Conservation (phyloP, 2,888 invertebrate genomes). For the Pseudanteris insignis region DNA sequence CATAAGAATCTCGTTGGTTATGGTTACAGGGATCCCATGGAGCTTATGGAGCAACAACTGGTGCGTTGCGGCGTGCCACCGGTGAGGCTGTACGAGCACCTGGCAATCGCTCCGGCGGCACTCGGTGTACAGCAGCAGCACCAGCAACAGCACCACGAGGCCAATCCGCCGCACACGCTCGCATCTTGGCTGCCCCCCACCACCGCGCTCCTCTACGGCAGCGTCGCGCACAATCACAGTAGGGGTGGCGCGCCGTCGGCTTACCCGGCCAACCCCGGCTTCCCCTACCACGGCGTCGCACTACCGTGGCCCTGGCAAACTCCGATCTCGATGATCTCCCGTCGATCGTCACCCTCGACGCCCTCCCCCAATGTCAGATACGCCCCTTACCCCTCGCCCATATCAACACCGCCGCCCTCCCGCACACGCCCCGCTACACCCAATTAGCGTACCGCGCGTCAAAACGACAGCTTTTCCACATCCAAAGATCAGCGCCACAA, state of each 20-base stretch:
- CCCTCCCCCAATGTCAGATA: constrained; percentile 63
- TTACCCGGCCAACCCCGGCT: constrained; percentile 52
- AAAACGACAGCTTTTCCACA: constrained; percentile 2
- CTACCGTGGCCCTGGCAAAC: constrained; percentile 64
- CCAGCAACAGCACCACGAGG: constrained; percentile 52
- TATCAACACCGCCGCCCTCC: constrained; percentile 51
- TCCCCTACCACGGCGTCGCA: constrained; percentile 55
- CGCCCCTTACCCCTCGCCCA: constrained; percentile 55
- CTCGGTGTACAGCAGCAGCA: constrained; percentile 49
- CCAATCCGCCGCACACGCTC: constrained; percentile 49
- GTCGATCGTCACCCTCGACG: constrained; percentile 59
- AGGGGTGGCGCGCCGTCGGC: constrained; percentile 50
- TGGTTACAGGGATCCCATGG: constrained; percentile 63
- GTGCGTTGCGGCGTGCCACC: constrained; percentile 63
- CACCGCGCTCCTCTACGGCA: constrained; percentile 59
- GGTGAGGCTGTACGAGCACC: constrained; percentile 62
- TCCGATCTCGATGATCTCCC: constrained; percentile 57
- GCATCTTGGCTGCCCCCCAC: constrained; percentile 59
- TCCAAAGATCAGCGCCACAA: too few species aligned
- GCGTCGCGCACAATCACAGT: constrained; percentile 52
- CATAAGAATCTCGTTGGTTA: neutral
- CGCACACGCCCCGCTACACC: constrained; percentile 55
- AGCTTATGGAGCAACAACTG: constrained; percentile 64
- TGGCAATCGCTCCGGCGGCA: constrained; percentile 51
- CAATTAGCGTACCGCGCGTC: constrained; percentile 53